These are phyloP conservation scores for Erethizon dorsatum DNA, from an alignment of 2,797 vertebrate species.

Conservation along the genomic window DNA sequence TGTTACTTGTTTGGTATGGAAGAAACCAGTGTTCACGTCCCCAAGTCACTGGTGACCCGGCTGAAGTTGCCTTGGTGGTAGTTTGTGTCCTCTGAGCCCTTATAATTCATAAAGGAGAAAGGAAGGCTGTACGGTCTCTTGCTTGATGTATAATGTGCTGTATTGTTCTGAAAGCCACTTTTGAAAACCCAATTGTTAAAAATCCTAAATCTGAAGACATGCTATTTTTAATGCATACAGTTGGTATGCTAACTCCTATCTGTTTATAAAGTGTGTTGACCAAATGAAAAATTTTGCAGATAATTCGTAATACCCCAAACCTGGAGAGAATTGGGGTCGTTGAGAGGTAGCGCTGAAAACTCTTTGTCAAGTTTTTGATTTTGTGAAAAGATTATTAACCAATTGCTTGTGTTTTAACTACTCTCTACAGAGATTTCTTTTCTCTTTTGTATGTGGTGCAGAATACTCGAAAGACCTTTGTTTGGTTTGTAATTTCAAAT, in stretches of 20 bases:
- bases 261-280: constrained; percentile 22
- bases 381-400: constrained; percentile 56
- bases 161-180: constrained; percentile 19
- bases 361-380: constrained; percentile 37
- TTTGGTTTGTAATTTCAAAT: constrained; percentile 75
- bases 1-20: neutral
- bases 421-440: constrained; percentile 43
- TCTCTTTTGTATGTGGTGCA: constrained; percentile 48
- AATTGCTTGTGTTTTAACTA: neutral
- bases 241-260: neutral
- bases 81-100: neutral
- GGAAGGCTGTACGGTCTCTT: neutral
- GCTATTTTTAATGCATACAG: neutral
- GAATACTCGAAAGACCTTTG: constrained; percentile 64
- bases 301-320: constrained; percentile 16
- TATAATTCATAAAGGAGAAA: neutral
- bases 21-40: neutral
- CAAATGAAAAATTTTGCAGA: neutral
- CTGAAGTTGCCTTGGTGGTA: neutral
- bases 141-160: neutral
- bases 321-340: neutral
- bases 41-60: neutral
- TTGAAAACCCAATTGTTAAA: neutral
- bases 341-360: constrained; percentile 42
- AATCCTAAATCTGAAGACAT: neutral